Percentiles rank a stretch among this genome's conserved stretches.
Evolutionary conservation across 30 jellyfish, hydroid and myxozoan species (phyloP).

Genomic region (Nemopilema nomurai): DNA sequence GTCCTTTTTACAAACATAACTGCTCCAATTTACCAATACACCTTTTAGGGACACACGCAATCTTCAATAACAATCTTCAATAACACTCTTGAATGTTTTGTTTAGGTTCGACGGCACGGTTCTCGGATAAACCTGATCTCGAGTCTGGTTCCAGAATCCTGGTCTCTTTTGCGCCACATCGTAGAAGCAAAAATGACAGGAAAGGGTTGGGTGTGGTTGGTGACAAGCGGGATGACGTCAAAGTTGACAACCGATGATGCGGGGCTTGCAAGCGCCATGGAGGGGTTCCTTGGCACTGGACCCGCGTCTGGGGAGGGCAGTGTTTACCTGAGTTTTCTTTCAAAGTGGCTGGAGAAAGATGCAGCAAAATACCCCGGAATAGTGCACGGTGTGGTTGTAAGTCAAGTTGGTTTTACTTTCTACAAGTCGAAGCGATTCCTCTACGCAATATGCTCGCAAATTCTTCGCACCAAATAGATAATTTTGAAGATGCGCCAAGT

Average conservation of each 20-base stretch:
- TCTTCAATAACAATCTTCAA: not conserved
- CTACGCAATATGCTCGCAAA: too few species aligned
- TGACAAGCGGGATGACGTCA: slow-evolving; percentile 82
- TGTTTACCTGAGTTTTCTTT: slow-evolving; percentile 69
- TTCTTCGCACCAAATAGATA: too few species aligned
- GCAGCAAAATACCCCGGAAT: slow-evolving; percentile 88
- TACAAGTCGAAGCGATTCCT: too few species aligned
- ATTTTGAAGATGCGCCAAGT: too few species aligned
- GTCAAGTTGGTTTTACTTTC: too few species aligned
- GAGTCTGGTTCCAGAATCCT: slow-evolving; percentile 64
- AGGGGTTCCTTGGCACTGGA: slow-evolving; percentile 89
- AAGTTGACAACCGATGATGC: slow-evolving; percentile 26
- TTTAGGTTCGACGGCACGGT: slow-evolving; percentile 69
- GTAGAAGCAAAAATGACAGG: slow-evolving; percentile 76
- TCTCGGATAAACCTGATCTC: slow-evolving; percentile 87
- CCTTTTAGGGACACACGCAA: too few species aligned
- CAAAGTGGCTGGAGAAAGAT: slow-evolving; percentile 91
- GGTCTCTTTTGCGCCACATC: slow-evolving; percentile 28
- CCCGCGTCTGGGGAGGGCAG: slow-evolving; percentile 96
- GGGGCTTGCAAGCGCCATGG: slow-evolving; percentile 74
- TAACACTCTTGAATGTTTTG: not conserved
- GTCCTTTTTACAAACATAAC: too few species aligned
- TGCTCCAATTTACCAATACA: not conserved
- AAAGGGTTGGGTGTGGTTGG: slow-evolving; percentile 90
- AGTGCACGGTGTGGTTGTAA: slow-evolving; percentile 75